These are phyloP conservation scores for Sebastes diaconus DNA, from an alignment of 2,797 vertebrate genomes.

Conservation along the genomic window DNA sequence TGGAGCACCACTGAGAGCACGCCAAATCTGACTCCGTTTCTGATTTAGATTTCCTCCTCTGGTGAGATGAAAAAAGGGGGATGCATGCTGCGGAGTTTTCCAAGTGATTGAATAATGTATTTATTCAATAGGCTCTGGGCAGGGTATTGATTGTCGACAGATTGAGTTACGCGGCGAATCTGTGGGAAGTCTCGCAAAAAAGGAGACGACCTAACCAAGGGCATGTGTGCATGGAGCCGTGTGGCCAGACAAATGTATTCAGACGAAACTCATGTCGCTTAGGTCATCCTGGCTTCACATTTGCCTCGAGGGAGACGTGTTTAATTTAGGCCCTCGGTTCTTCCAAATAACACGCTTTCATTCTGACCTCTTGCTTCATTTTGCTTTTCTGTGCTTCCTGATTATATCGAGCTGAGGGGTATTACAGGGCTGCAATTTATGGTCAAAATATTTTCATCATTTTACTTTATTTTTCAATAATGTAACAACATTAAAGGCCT, in stretches of 20 bases:
- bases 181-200: constrained; percentile 66
- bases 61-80: constrained; percentile 26
- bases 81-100: constrained; percentile 29
- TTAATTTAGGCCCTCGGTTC: constrained; percentile 38
- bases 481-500: constrained; percentile 4
- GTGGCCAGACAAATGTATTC: constrained; percentile 69
- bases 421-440: background rate
- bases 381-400: background rate
- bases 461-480: background rate
- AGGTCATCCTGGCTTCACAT: constrained; percentile 63
- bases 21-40: constrained; percentile 17
- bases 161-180: constrained; percentile 73
- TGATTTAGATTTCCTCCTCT: constrained; percentile 41
- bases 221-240: constrained; percentile 74
- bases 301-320: constrained; percentile 56
- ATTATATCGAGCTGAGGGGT: background rate
- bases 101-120: constrained; percentile 80
- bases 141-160: constrained; percentile 77
- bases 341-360: constrained; percentile 6
- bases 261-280: constrained; percentile 58
- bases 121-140: constrained; percentile 75
- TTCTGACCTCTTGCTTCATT: background rate
- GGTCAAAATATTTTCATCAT: background rate
- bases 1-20: constrained; percentile 1
- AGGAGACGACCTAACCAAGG: constrained; percentile 75